phyloP scores from a whole-genome alignment of 1,140 invertebrate species.

The Mylabris phalerata region DNA sequence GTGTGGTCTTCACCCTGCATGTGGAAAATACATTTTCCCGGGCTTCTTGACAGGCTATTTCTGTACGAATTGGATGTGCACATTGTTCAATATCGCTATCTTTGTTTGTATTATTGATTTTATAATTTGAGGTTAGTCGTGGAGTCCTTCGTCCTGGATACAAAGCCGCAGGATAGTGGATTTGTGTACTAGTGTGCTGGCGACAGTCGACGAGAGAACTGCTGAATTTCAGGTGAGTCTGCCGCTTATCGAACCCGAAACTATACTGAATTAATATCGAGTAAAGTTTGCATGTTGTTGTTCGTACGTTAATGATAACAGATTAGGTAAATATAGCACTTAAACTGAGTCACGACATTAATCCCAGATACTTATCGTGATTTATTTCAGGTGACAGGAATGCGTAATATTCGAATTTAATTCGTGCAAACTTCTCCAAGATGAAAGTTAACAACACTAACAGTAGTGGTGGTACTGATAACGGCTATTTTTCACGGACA shows the following conservation, averaged over 20 bases:
- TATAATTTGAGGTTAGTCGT: constrained; percentile 1
- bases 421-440: not conserved
- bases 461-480: not conserved
- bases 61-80: not conserved
- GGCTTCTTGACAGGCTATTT: not conserved
- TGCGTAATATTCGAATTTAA: not conserved
- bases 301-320: too few relatives aligned
- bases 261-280: too few relatives aligned
- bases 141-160: not conserved
- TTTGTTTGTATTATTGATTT: constrained; percentile 5
- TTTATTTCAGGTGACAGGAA: too few relatives aligned
- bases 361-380: too few relatives aligned
- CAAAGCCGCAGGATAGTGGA: not conserved
- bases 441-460: not conserved
- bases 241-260: not conserved
- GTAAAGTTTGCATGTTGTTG: too few relatives aligned
- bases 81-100: not conserved
- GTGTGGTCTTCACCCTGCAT: not conserved
- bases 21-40: constrained; percentile 11
- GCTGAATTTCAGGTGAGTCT: constrained; percentile 1
- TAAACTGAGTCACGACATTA: too few relatives aligned
- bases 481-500: constrained; percentile 24
- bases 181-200: constrained; percentile 1
- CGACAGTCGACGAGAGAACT: not conserved
- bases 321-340: too few relatives aligned